Conservation (phyloP, 2,888 invertebrate species). For the Bursaphelenchus okinawaensis region DNA sequence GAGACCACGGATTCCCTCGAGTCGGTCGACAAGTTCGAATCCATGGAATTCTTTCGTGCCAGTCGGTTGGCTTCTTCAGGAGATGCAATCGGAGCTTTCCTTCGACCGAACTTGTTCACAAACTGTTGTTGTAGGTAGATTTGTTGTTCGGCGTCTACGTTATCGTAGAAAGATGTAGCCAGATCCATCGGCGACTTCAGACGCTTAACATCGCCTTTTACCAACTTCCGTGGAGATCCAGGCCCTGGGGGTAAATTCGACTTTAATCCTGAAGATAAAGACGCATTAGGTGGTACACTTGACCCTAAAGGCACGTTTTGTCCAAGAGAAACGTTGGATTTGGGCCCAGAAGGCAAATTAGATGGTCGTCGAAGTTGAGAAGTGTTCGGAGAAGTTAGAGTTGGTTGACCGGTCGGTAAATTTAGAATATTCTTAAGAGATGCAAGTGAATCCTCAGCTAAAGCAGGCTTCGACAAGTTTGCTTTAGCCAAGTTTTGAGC, state of each 20-base stretch:
- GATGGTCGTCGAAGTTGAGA: neutral
- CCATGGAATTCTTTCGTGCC: constrained; percentile 25
- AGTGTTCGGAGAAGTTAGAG: neutral
- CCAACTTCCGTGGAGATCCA: neutral
- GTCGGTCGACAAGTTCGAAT: constrained; percentile 36
- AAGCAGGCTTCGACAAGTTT: no score
- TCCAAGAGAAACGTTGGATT: no score
- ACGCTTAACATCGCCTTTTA: neutral
- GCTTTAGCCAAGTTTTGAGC: no score
- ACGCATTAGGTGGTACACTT: no score
- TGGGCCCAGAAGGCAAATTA: neutral
- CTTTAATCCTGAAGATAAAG: neutral
- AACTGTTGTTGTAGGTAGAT: neutral
- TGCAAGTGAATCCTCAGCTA: no score
- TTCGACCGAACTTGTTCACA: neutral
- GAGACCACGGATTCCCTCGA: constrained; percentile 45
- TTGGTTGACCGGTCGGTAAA: neutral
- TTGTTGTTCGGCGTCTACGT: constrained; percentile 6
- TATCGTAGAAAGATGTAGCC: constrained; percentile 8
- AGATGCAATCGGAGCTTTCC: neutral
- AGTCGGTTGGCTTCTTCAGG: constrained; percentile 10
- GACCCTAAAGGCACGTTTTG: no score
- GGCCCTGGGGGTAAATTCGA: neutral
- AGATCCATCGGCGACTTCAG: neutral
- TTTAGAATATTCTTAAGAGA: no score